Evolutionary conservation across 2,113 vertebrate species (phyloP).

Genomic region (Thalassarche chlororhynchos): DNA sequence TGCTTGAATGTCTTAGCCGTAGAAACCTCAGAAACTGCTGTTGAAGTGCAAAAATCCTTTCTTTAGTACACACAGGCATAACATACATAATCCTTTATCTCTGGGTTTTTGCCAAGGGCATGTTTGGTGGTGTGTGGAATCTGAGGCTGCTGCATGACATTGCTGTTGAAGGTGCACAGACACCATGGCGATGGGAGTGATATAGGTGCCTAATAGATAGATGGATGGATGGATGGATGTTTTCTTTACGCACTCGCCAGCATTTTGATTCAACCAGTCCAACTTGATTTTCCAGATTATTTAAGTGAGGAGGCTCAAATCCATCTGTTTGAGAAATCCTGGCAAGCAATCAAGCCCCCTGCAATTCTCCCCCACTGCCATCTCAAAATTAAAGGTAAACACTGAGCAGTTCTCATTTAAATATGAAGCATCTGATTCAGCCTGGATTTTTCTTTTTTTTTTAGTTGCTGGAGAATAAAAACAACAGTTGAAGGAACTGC

Average conservation of each 20-base stretch:
- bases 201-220: slow-evolving; percentile 3
- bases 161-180: slow-evolving; percentile 24
- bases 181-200: neutral
- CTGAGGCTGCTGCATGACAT: slow-evolving; percentile 59
- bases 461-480: slow-evolving; percentile 68
- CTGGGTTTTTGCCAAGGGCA: slow-evolving; percentile 68
- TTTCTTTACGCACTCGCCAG: slow-evolving; percentile 64
- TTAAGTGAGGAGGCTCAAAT: slow-evolving; percentile 72
- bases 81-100: slow-evolving; percentile 73
- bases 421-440: slow-evolving; percentile 66
- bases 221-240: neutral
- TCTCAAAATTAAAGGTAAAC: slow-evolving; percentile 75
- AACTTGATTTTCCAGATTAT: slow-evolving; percentile 81
- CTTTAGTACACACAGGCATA: slow-evolving; percentile 62
- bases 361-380: slow-evolving; percentile 50
- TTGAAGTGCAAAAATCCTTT: slow-evolving; percentile 60
- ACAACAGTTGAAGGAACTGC: slow-evolving; percentile 70
- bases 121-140: slow-evolving; percentile 64
- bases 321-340: slow-evolving; percentile 71
- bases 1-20: slow-evolving; percentile 42
- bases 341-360: slow-evolving; percentile 68
- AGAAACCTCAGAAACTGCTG: slow-evolving; percentile 37
- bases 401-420: slow-evolving; percentile 69
- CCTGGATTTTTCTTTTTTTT: slow-evolving; percentile 14
- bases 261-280: slow-evolving; percentile 74